These are phyloP conservation scores for Eleutherodactylus coqui DNA, from an alignment of 2,797 vertebrate genomes.

Conservation along the genomic window DNA sequence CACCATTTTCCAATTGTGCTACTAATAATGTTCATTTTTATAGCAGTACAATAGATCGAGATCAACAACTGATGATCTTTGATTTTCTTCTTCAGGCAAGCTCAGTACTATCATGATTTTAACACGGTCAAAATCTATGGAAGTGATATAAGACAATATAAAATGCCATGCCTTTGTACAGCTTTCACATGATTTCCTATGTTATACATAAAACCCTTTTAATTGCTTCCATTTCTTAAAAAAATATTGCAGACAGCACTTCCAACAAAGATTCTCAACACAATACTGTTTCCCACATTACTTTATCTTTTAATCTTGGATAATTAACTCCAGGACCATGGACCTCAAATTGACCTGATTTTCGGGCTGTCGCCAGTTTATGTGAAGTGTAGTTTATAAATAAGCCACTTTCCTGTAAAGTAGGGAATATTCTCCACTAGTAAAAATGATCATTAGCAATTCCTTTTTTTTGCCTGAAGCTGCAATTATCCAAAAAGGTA, in stretches of 20 bases:
- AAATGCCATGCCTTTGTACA: neutral
- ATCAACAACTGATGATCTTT: no score
- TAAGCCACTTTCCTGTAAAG: constrained; percentile 41
- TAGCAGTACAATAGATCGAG: no score
- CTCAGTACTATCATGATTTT: neutral
- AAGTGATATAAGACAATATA: neutral
- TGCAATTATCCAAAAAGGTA: constrained; percentile 19
- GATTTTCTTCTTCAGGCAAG: neutral
- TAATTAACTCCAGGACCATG: constrained; percentile 56
- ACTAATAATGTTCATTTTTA: no score
- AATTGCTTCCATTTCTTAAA: constrained; percentile 6
- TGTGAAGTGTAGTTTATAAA: constrained; percentile 29
- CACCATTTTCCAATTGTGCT: no score
- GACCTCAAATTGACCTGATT: constrained; percentile 51
- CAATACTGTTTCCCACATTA: constrained; percentile 2
- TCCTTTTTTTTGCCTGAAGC: constrained; percentile 4
- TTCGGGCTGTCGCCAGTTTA: constrained; percentile 27
- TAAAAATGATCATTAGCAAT: constrained; percentile 41
- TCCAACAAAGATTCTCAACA: neutral
- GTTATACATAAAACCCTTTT: neutral
- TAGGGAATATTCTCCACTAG: constrained; percentile 13
- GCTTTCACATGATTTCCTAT: neutral
- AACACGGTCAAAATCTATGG: neutral
- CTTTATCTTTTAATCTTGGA: constrained; percentile 48
- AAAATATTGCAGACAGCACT: neutral